These are phyloP conservation scores for Ctenopoma multispine DNA, from an alignment of 2,797 vertebrate genomes.

Conservation along the genomic window DNA sequence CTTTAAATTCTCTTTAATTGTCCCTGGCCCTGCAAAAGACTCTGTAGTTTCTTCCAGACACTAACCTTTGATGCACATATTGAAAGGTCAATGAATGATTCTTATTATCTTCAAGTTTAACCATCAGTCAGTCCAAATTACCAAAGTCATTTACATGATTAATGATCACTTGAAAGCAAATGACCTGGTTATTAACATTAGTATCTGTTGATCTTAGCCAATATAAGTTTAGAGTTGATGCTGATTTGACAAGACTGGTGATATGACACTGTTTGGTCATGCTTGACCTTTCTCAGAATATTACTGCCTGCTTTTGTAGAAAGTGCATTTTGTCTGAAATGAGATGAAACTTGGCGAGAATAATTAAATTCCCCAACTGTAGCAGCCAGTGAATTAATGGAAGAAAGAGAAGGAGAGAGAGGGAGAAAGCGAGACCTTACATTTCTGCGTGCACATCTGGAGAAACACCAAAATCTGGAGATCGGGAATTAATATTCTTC, in stretches of 20 bases:
- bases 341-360: slow-evolving; percentile 61
- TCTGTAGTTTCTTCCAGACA: slow-evolving; percentile 30
- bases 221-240: slow-evolving; percentile 64
- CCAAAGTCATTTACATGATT: slow-evolving; percentile 74
- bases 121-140: slow-evolving; percentile 76
- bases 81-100: slow-evolving; percentile 70
- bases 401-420: slow-evolving; percentile 23
- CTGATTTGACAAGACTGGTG: slow-evolving; percentile 73
- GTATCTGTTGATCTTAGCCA: slow-evolving; percentile 73
- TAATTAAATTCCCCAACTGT: slow-evolving; percentile 63
- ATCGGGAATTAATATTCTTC: slow-evolving; percentile 61
- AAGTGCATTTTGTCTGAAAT: slow-evolving; percentile 65
- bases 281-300: slow-evolving; percentile 64
- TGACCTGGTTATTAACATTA: slow-evolving; percentile 73
- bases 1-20: slow-evolving; percentile 31
- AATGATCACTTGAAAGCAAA: slow-evolving; percentile 68
- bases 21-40: slow-evolving; percentile 9
- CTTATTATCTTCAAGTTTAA: slow-evolving; percentile 66
- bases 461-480: slow-evolving; percentile 61
- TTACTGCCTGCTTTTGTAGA: slow-evolving; percentile 55
- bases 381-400: slow-evolving; percentile 58
- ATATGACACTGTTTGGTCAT: slow-evolving; percentile 63
- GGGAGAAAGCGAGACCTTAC: slow-evolving; percentile 17
- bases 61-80: slow-evolving; percentile 60
- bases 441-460: slow-evolving; percentile 62